Evolutionary conservation across 2,888 invertebrate species (phyloP).

Genomic region (Girardia tigrina): DNA sequence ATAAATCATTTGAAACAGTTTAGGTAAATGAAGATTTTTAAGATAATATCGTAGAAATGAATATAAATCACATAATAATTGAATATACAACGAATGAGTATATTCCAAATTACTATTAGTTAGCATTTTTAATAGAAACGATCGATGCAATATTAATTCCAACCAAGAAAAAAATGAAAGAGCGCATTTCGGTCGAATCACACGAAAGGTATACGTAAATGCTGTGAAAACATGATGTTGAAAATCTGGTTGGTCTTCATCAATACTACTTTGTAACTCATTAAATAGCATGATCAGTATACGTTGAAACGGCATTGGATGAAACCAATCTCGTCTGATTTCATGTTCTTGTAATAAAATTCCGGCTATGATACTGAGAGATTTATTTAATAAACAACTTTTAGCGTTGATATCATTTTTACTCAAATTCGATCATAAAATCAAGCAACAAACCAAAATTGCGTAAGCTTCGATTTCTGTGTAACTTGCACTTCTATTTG

Average conservation of each 20-base stretch:
- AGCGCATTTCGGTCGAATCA: slow-evolving; percentile 75
- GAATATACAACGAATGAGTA: slow-evolving; percentile 69
- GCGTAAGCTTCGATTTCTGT: slow-evolving; percentile 87
- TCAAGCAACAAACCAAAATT: slow-evolving; percentile 76
- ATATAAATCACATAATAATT: slow-evolving; percentile 81
- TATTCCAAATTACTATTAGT: slow-evolving; percentile 52
- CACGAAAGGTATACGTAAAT: slow-evolving; percentile 66
- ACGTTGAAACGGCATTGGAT: slow-evolving; percentile 90
- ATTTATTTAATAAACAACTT: slow-evolving; percentile 73
- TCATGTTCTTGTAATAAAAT: slow-evolving; percentile 91
- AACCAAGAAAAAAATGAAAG: slow-evolving; percentile 98
- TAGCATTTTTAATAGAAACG: slow-evolving; percentile 80
- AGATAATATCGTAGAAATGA: slow-evolving; percentile 90
- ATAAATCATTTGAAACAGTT: slow-evolving; percentile 80
- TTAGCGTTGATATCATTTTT: slow-evolving; percentile 19
- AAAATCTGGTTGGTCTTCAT: slow-evolving; percentile 35
- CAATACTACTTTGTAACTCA: slow-evolving; percentile 64
- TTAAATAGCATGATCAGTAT: slow-evolving; percentile 88
- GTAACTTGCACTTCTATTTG: slow-evolving; percentile 56
- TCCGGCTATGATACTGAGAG: slow-evolving; percentile 79
- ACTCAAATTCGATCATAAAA: slow-evolving; percentile 56
- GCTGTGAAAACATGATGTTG: slow-evolving; percentile 40
- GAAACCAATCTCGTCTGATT: slow-evolving; percentile 71
- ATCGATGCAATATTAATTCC: slow-evolving; percentile 85
- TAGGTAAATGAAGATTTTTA: slow-evolving; percentile 83